Percentiles rank a stretch among this genome's conserved stretches.
Conservation (phyloP, 2,888 invertebrate species). For the Toxonevra muliebris region DNA sequence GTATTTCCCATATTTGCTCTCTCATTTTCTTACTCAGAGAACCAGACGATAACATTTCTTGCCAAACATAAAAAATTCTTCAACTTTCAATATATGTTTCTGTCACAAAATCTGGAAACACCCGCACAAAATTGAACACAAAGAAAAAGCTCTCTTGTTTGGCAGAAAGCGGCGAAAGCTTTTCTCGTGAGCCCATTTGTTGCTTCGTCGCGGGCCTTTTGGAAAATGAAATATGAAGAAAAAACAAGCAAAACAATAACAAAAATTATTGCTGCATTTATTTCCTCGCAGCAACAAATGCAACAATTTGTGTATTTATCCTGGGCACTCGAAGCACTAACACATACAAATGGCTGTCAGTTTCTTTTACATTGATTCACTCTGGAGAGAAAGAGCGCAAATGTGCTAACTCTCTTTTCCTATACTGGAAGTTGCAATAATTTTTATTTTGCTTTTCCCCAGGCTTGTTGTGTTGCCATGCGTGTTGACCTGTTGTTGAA, state of each 20-base stretch:
- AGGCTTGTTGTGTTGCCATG: constrained; percentile 35
- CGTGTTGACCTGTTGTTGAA: constrained; percentile 46
- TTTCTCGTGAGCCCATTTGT: constrained; percentile 26
- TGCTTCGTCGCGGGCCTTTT: constrained; percentile 12
- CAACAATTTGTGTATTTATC: constrained; percentile 37
- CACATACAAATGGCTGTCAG: constrained; percentile 10
- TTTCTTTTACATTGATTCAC: background rate
- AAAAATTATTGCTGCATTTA: too few species aligned
- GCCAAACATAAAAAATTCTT: background rate
- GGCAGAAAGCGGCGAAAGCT: background rate
- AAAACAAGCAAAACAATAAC: too few species aligned
- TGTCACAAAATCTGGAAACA: constrained; percentile 29
- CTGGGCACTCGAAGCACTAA: constrained; percentile 21
- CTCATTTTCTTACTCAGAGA: too few species aligned
- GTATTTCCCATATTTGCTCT: too few species aligned
- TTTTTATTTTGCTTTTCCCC: background rate
- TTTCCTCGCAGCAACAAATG: constrained; percentile 23
- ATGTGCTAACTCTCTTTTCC: background rate
- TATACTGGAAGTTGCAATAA: background rate
- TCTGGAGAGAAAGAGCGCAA: too few species aligned
- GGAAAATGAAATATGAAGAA: too few species aligned
- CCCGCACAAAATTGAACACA: constrained; percentile 17
- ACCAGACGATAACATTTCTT: too few species aligned
- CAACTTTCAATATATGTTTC: background rate
- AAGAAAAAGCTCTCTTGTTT: too few species aligned